These are phyloP conservation scores for Calosoma granatense DNA, from an alignment of 1,140 invertebrate genomes.

Conservation along the genomic window DNA sequence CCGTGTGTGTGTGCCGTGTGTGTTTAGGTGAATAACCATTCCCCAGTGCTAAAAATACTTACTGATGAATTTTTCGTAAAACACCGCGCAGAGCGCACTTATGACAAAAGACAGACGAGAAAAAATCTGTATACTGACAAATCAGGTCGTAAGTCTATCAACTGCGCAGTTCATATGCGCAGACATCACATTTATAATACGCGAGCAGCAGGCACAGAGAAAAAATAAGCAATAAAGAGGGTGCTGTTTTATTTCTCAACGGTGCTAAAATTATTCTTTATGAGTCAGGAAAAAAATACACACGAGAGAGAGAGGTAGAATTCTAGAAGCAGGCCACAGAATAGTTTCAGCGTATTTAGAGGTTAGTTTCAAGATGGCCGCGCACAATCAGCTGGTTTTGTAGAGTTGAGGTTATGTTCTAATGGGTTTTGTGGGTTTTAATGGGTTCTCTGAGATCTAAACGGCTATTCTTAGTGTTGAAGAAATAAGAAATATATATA, in stretches of 20 bases:
- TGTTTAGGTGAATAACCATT: conserved; percentile 9
- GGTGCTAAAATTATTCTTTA: conserved; percentile 2
- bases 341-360: too few relatives aligned
- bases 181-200: not conserved
- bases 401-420: too few relatives aligned
- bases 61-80: not conserved
- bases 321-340: too few relatives aligned
- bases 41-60: not conserved
- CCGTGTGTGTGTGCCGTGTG: too few relatives aligned
- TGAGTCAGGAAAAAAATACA: conserved; percentile 2
- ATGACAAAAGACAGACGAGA: not conserved
- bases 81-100: not conserved
- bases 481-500: too few relatives aligned
- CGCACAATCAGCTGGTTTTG: too few relatives aligned
- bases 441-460: too few relatives aligned
- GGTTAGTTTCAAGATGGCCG: too few relatives aligned
- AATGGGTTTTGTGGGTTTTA: too few relatives aligned
- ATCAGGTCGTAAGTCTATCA: conserved; percentile 1
- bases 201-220: not conserved
- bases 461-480: too few relatives aligned
- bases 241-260: not conserved
- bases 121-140: not conserved
- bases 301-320: too few relatives aligned
- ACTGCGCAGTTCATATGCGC: too few relatives aligned
- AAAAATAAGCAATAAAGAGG: not conserved